Evolutionary conservation across 35 echinoderm and acorn worm genomes (phyloP).

Genomic region (Apostichopus parvimensis): DNA sequence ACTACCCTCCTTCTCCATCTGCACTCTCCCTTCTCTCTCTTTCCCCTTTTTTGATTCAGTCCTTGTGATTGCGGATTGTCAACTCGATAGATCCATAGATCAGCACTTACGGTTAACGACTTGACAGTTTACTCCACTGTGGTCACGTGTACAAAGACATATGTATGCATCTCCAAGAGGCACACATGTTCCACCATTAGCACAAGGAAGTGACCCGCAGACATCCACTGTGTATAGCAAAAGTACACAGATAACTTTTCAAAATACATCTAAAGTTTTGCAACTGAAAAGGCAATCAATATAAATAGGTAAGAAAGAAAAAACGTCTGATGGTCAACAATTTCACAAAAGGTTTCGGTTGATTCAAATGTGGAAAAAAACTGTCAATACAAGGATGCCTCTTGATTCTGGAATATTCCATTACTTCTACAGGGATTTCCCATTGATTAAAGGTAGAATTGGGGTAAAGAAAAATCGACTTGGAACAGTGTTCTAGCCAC

Average conservation of each 20-base stretch:
- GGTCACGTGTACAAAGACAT: not conserved
- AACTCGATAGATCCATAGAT: not conserved
- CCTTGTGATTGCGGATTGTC: not conserved
- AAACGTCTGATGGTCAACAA: too few species aligned
- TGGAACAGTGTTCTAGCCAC: too few species aligned
- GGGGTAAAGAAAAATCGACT: too few species aligned
- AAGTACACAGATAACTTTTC: too few species aligned
- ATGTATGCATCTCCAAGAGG: not conserved
- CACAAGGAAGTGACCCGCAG: not conserved
- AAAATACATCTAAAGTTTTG: too few species aligned
- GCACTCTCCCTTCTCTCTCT: not conserved
- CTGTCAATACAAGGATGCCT: too few species aligned
- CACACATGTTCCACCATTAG: not conserved
- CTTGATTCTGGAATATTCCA: not conserved
- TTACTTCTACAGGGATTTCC: not conserved
- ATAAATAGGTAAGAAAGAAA: too few species aligned
- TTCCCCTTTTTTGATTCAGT: not conserved
- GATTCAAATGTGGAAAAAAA: too few species aligned
- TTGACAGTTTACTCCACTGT: not conserved
- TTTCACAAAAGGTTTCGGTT: too few species aligned
- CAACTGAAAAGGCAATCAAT: too few species aligned
- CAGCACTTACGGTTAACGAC: not conserved
- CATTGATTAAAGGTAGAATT: too few species aligned
- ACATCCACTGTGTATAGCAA: not conserved
- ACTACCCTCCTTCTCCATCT: too few species aligned